Percentiles rank a stretch among this genome's conserved stretches.
These are phyloP conservation scores for Melinaea menophilus DNA, from an alignment of 2,888 invertebrate species.

Conservation along the genomic window DNA sequence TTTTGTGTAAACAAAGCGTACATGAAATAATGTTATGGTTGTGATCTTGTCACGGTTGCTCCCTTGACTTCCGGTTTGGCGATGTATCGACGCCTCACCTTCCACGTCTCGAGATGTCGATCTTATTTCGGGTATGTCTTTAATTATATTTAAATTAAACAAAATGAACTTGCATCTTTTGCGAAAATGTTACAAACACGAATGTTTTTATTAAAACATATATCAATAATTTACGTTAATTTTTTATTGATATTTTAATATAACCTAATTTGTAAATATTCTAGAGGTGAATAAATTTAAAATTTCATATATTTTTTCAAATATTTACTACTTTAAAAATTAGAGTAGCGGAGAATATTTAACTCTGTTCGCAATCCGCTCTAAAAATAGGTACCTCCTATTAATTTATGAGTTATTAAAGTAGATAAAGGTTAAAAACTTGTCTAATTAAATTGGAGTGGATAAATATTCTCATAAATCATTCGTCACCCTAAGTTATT, in stretches of 20 bases:
- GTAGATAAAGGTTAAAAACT: neutral
- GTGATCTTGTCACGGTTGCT: slow-evolving; percentile 2
- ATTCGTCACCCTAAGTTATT: neutral
- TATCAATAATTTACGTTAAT: too few relatives aligned
- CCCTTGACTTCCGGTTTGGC: slow-evolving; percentile 51
- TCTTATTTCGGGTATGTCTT: slow-evolving; percentile 67
- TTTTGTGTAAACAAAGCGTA: slow-evolving; percentile 39
- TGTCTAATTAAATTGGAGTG: neutral
- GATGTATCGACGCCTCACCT: slow-evolving; percentile 46
- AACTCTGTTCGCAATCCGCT: too few relatives aligned
- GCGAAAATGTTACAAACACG: too few relatives aligned
- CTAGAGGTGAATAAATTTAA: too few relatives aligned
- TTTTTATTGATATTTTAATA: too few relatives aligned
- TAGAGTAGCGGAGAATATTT: too few relatives aligned
- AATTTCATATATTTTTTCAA: too few relatives aligned
- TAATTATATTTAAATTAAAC: neutral
- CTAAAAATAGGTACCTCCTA: too few relatives aligned
- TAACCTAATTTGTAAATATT: too few relatives aligned
- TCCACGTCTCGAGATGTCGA: slow-evolving; percentile 50
- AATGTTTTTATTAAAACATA: too few relatives aligned
- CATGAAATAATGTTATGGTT: slow-evolving; percentile 27
- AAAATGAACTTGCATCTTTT: neutral
- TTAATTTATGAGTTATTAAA: neutral
- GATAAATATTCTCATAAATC: neutral
- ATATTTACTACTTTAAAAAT: too few relatives aligned